Percentiles rank a stretch among this genome's conserved stretches.
phyloP scores from a whole-genome alignment of 2,888 invertebrate genomes.

The Tillus elongatus region DNA sequence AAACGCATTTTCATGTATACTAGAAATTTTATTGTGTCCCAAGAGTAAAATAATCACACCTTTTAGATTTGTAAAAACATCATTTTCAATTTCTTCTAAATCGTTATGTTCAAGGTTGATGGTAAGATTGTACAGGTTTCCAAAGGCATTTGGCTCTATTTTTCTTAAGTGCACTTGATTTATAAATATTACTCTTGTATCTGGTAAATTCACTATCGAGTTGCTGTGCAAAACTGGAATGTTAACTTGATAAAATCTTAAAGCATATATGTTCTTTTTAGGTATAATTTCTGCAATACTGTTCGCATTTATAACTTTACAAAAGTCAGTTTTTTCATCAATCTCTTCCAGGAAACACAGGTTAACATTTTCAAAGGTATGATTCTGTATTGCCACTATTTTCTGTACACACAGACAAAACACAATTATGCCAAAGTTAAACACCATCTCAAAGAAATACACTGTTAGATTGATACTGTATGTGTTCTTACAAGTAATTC shows the following conservation, averaged over 20 bases:
- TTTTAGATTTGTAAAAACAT: background rate
- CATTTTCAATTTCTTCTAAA: background rate
- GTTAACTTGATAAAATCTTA: background rate
- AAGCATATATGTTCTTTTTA: background rate
- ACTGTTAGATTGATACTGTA: no score
- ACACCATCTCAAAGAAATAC: no score
- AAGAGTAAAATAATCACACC: background rate
- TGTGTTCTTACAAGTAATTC: no score
- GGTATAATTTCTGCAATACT: no score
- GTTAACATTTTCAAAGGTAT: no score
- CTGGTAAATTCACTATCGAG: background rate
- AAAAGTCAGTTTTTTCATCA: no score
- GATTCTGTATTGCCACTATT: no score
- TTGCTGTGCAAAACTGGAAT: background rate
- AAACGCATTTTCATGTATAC: background rate
- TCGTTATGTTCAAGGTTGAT: background rate
- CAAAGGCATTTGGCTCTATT: constrained; percentile 1
- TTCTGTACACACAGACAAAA: no score
- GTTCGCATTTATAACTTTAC: background rate
- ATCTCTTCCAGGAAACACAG: no score
- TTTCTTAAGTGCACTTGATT: background rate
- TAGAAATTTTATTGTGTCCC: constrained; percentile 1
- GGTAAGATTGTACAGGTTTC: background rate
- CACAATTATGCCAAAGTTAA: no score
- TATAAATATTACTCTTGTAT: background rate